phyloP scores from a whole-genome alignment of 1,140 invertebrate species.

The Sesamia nonagrioides region DNA sequence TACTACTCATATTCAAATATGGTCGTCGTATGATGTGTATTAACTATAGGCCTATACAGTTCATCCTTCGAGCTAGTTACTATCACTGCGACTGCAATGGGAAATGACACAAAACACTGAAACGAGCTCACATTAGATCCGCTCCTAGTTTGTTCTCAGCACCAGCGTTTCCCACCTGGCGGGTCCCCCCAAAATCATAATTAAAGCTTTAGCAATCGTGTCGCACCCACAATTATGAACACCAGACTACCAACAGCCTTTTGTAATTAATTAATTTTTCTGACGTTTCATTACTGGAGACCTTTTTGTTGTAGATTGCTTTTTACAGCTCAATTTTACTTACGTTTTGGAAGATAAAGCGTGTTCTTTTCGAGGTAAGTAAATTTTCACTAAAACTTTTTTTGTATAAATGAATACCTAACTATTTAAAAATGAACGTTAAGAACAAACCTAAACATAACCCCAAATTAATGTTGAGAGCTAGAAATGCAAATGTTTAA shows the following conservation, averaged over 20 bases:
- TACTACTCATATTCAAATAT: too few species aligned
- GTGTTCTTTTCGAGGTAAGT: too few species aligned
- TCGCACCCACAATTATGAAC: conserved; percentile 64
- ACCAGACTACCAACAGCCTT: conserved; percentile 59
- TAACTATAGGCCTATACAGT: too few species aligned
- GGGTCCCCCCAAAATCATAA: conserved; percentile 70
- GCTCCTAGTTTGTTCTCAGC: background rate
- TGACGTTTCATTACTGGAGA: conserved; percentile 21
- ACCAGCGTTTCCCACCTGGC: conserved; percentile 46
- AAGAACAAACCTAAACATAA: background rate
- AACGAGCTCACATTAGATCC: background rate
- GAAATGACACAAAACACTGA: too few species aligned
- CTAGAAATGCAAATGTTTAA: conserved; percentile 3
- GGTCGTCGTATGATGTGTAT: too few species aligned
- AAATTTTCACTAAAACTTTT: too few species aligned
- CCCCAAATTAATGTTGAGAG: background rate
- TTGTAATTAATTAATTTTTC: conserved; percentile 36
- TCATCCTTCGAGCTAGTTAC: too few species aligned
- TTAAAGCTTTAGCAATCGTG: conserved; percentile 71
- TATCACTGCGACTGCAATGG: too few species aligned
- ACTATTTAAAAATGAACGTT: too few species aligned
- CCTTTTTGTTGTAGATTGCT: background rate
- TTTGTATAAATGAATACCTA: too few species aligned
- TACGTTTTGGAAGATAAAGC: background rate
- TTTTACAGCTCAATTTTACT: background rate